phyloP scores from a whole-genome alignment of 2,888 invertebrate genomes.

The Macrosoma leucophasiata region DNA sequence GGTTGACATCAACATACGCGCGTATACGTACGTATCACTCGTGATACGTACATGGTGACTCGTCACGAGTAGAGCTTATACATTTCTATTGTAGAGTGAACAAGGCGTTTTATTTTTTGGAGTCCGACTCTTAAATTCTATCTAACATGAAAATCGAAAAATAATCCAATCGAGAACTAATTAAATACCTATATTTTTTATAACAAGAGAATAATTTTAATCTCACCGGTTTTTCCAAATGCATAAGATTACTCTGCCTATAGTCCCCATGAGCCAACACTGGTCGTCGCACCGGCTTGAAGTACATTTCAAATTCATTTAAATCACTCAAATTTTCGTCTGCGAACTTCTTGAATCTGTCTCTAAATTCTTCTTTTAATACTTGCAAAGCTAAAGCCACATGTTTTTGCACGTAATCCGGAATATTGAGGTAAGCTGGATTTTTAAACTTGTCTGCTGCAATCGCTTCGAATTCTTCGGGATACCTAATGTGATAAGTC shows the following conservation, averaged over 20 bases:
- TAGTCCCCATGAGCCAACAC: conserved; percentile 29
- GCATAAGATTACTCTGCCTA: conserved; percentile 30
- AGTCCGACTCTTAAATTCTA: too few relatives aligned
- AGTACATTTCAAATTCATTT: conserved; percentile 19
- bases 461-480: conserved; percentile 34
- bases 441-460: neutral
- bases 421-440: conserved; percentile 9
- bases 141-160: too few relatives aligned
- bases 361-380: conserved; percentile 31
- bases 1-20: too few relatives aligned
- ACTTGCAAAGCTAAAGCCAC: conserved; percentile 20
- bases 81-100: too few relatives aligned
- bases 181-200: too few relatives aligned
- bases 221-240: conserved; percentile 19
- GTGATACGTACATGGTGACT: too few relatives aligned
- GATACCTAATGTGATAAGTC: conserved; percentile 32
- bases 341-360: conserved; percentile 29
- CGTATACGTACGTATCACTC: too few relatives aligned
- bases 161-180: too few relatives aligned
- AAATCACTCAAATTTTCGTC: conserved; percentile 9
- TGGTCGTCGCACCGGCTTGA: conserved; percentile 21
- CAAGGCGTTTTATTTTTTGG: too few relatives aligned
- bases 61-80: too few relatives aligned
- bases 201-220: neutral
- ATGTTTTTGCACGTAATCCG: conserved; percentile 16